phyloP scores from a whole-genome alignment of 2,888 invertebrate species.

The Cistogaster globosa region DNA sequence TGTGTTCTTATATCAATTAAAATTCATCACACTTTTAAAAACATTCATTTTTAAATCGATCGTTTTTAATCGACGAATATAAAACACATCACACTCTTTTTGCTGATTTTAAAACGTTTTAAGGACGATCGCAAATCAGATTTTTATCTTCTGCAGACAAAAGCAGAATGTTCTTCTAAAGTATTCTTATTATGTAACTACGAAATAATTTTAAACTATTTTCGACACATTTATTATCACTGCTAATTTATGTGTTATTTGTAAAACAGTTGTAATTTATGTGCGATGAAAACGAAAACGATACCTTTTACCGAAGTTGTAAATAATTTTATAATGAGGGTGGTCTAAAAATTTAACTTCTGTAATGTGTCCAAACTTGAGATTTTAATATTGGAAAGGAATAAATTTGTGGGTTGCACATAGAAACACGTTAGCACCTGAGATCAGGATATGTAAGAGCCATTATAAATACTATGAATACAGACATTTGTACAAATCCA shows the following conservation, averaged over 20 bases:
- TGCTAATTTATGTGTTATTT: constrained; percentile 5
- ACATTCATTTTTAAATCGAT: too few species aligned
- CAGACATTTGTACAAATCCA: constrained; percentile 76
- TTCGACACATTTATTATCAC: constrained; percentile 3
- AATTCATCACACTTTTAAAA: too few species aligned
- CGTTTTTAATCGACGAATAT: too few species aligned
- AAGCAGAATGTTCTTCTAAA: too few species aligned
- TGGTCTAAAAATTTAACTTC: constrained; percentile 63
- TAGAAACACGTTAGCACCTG: constrained; percentile 71
- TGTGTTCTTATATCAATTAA: too few species aligned
- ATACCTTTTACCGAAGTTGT: constrained; percentile 70
- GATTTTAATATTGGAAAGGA: neutral
- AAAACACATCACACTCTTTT: too few species aligned
- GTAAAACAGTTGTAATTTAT: neutral
- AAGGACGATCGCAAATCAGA: too few species aligned
- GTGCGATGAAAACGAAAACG: constrained; percentile 8
- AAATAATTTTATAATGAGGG: constrained; percentile 41
- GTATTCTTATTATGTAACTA: too few species aligned
- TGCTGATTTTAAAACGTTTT: too few species aligned
- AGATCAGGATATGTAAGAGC: constrained; percentile 79
- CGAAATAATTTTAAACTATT: neutral
- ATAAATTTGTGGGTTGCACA: neutral
- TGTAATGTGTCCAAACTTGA: constrained; percentile 67
- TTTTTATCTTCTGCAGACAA: too few species aligned
- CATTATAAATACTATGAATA: constrained; percentile 77